Base-by-base conservation (phyloP, 1,140 invertebrate species). In the Condylostylus longicornis region DNA sequence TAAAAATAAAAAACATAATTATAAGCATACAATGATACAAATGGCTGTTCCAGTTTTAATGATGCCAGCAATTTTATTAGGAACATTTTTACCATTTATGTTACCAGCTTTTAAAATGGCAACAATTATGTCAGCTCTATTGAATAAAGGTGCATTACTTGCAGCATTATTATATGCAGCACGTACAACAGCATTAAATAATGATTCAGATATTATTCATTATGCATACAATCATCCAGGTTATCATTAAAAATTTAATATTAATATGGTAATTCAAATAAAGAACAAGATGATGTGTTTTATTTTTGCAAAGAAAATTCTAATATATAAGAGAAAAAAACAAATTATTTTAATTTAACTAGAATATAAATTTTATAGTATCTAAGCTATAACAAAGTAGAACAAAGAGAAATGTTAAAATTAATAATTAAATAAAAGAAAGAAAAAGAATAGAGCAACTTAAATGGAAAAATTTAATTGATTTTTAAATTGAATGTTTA, bases 121-220 rank as follows among this genome's bases (percentile, higher is more conserved):
- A 33, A 58, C 57, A n/a, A 52, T 60, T 3, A 34, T 57, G 35
- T 49, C 57, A 8, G 46, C 55, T 18, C 38, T 60, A 7, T 45
- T 60, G 48, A 60, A 60, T 35, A 59, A 60, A 37, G 54, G 54
- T 15, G 57, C 57, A 18, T 53, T 60, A 17, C 41, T 60, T 39
- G 54, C 56, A 1, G 57, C 57, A 18, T 23, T 60, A 13, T 41
- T 59, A 30, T 60, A 59, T 18, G 56, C 56, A 0, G 47, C 47
- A 8, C 41, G 42, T 2, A 44, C 39, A 14, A 38, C 43, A 18
- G 40, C 38, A 2, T 42, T 35, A 5, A 15, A 19, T 12, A 13
- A 42, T 30, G 27, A 42, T 4, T 37, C 38, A 15, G 46, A 43
- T 18, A 53, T 34, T 29, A 54, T 35, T 41, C 49, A 44, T 21